A percentile compares a stretch with the other conserved stretches of the same genome.
These are phyloP conservation scores for Andrena camellia DNA, from an alignment of 2,888 invertebrate genomes.

Conservation along the genomic window DNA sequence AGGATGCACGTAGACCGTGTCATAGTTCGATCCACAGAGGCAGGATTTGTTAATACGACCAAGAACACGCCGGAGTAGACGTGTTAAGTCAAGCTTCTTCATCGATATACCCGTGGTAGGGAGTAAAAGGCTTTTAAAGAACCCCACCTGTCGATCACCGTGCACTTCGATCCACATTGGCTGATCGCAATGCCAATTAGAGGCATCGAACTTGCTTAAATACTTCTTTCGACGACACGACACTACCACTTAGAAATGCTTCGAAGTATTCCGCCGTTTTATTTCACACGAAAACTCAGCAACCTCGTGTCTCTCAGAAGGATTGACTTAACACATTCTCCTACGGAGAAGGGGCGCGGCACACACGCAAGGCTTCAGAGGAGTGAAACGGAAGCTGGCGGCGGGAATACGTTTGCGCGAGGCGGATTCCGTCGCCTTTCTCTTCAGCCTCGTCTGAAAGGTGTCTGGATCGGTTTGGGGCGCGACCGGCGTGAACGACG, in stretches of 20 bases:
- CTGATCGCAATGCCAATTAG: neutral
- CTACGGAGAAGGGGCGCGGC: no score
- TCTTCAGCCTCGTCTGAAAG: slow-evolving; percentile 43
- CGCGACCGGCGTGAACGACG: slow-evolving; percentile 10
- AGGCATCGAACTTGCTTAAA: neutral
- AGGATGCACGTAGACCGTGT: neutral
- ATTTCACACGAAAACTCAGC: neutral
- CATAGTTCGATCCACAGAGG: neutral
- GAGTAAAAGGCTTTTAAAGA: neutral
- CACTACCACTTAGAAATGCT: neutral
- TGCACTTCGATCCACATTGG: neutral
- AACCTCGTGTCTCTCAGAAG: neutral
- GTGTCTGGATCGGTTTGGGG: neutral
- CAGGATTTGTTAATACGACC: neutral
- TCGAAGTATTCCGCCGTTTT: neutral
- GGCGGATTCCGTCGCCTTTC: slow-evolving; percentile 29
- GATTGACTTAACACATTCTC: neutral
- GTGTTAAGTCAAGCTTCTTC: neutral
- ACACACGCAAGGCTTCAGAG: neutral
- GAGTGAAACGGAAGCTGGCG: neutral
- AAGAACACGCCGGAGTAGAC: neutral
- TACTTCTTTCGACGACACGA: neutral
- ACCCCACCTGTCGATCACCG: no score
- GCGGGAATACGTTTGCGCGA: slow-evolving; percentile 28
- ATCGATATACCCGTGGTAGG: neutral